Conservation (phyloP, 2,797 vertebrate species). For the Sebastolobus altivelis region DNA sequence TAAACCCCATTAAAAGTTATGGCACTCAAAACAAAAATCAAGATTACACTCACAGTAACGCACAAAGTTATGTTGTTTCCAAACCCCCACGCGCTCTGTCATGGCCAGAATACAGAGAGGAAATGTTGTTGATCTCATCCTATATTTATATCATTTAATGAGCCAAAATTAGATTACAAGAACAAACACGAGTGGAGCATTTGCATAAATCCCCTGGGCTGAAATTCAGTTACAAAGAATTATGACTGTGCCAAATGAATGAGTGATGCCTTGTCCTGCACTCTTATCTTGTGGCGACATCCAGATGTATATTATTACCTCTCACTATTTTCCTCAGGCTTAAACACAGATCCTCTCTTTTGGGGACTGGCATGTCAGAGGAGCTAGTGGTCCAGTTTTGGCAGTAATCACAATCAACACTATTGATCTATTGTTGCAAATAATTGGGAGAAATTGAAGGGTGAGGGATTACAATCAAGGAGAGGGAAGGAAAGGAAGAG, state of each 20-base stretch:
- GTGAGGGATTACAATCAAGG: conserved; percentile 25
- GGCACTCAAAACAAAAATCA: conserved; percentile 14
- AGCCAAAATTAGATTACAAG: conserved; percentile 62
- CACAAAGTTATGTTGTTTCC: conserved; percentile 1
- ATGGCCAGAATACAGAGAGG: conserved; percentile 22
- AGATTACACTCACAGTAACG: conserved; percentile 8
- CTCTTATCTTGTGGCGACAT: conserved; percentile 5
- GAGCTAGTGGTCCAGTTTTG: conserved; percentile 4
- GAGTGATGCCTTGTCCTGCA: conserved; percentile 21
- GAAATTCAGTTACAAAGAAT: conserved; percentile 69
- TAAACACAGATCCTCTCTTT: conserved; percentile 9
- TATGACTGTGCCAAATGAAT: conserved; percentile 57
- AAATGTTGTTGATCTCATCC: conserved; percentile 33
- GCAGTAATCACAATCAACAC: conserved; percentile 27
- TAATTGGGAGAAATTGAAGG: conserved; percentile 31
- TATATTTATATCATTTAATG: conserved; percentile 66
- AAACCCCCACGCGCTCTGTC: neutral
- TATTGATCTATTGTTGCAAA: conserved; percentile 40
- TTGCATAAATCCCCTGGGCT: conserved; percentile 66
- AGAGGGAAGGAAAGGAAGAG: conserved; percentile 23
- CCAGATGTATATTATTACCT: conserved; percentile 1
- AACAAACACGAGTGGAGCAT: conserved; percentile 61
- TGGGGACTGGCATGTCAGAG: neutral
- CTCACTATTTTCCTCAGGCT: neutral
- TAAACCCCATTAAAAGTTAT: conserved; percentile 17